Percentiles rank a stretch among this genome's conserved stretches.
Evolutionary conservation across 2,113 vertebrate genomes (phyloP).

Genomic region (Monarcha castaneiventris): DNA sequence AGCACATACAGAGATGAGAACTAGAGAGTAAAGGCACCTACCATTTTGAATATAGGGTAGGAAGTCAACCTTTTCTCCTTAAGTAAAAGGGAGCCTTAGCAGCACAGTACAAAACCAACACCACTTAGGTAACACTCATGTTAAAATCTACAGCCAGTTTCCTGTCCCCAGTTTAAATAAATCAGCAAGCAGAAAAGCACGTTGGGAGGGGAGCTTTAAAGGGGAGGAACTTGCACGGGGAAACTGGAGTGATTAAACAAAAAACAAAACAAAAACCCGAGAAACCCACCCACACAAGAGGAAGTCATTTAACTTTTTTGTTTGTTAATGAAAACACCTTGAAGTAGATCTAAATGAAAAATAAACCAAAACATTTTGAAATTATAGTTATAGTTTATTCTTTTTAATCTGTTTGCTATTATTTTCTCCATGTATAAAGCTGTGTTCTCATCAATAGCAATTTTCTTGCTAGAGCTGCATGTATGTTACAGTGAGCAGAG

Average conservation of each 20-base stretch:
- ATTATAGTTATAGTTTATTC: background rate
- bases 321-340: background rate
- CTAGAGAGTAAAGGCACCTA: background rate
- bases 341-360: background rate
- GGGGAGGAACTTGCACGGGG: background rate
- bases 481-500: background rate
- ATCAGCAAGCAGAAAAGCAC: background rate
- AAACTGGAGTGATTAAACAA: background rate
- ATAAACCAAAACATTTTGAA: background rate
- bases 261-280: accelerated
- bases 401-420: background rate
- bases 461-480: background rate
- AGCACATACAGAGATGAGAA: background rate
- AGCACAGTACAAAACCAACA: background rate
- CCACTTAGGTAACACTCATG: background rate
- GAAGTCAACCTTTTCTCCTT: background rate
- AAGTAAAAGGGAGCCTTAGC: background rate
- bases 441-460: background rate
- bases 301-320: background rate
- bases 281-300: background rate
- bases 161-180: background rate
- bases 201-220: background rate
- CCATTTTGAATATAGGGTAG: background rate
- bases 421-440: background rate
- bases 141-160: background rate